Percentiles rank a stretch among this genome's conserved stretches.
Conservation (phyloP, 2,797 vertebrate species). For the Triplophysa bombifrons region DNA sequence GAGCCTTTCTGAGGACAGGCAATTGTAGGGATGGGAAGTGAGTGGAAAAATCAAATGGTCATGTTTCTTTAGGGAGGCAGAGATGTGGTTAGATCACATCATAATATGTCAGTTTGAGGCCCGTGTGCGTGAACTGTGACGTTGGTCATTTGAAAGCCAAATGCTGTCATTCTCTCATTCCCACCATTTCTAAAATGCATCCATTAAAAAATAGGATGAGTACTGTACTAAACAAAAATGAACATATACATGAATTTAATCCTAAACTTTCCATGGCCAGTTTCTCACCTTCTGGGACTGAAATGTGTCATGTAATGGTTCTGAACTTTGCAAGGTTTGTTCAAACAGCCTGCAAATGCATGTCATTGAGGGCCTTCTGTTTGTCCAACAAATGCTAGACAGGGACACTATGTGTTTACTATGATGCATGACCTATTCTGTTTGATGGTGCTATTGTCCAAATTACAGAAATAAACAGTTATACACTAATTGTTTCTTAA, state of each 20-base stretch:
- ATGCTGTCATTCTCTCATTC: background rate
- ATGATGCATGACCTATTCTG: no score
- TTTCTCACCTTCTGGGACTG: background rate
- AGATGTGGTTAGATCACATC: slow-evolving; percentile 67
- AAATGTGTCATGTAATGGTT: background rate
- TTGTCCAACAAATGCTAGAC: background rate
- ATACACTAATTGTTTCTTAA: no score
- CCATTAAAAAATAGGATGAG: no score
- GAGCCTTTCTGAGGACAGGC: slow-evolving; percentile 72
- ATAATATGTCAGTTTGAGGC: slow-evolving; percentile 8
- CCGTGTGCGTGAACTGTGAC: background rate
- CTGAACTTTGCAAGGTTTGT: no score
- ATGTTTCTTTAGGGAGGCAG: slow-evolving; percentile 82
- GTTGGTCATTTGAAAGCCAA: background rate
- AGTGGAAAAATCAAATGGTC: slow-evolving; percentile 73
- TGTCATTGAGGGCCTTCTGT: background rate
- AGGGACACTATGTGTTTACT: background rate
- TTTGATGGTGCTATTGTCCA: no score
- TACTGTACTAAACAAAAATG: background rate
- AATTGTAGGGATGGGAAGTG: slow-evolving; percentile 71
- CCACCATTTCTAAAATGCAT: background rate
- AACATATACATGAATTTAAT: background rate
- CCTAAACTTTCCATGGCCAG: background rate
- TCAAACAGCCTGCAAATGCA: no score
- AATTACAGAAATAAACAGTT: no score